These are phyloP conservation scores for Amphipyra berbera DNA, from an alignment of 2,888 invertebrate species.

Conservation along the genomic window DNA sequence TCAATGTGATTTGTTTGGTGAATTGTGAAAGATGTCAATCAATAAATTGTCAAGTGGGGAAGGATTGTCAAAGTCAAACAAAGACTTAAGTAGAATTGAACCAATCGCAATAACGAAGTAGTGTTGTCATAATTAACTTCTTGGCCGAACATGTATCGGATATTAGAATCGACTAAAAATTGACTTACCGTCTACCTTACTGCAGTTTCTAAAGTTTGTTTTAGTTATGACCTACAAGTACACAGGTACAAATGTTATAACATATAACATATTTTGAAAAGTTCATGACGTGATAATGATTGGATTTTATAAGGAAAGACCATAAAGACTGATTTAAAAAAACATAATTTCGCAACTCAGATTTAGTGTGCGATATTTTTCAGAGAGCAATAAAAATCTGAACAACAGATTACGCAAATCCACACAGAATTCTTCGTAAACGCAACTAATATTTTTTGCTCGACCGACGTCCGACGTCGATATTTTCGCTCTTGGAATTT, in stretches of 20 bases:
- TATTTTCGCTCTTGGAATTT: slow-evolving; percentile 58
- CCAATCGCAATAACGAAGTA: slow-evolving; percentile 13
- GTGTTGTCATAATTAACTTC: slow-evolving; percentile 11
- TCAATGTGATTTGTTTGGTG: no score
- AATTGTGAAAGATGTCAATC: neutral
- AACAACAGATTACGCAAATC: neutral
- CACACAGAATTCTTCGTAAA: slow-evolving; percentile 34
- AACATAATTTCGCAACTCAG: no score
- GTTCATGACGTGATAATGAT: no score
- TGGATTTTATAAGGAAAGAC: no score
- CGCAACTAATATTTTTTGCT: slow-evolving; percentile 40
- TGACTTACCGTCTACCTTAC: neutral
- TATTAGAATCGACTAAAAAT: slow-evolving; percentile 22
- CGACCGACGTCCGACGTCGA: slow-evolving; percentile 65
- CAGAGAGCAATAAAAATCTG: no score
- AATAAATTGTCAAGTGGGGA: neutral
- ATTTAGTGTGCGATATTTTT: no score
- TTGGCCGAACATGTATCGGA: neutral
- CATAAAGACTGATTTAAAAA: no score
- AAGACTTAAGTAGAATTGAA: neutral
- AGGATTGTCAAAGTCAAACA: neutral
- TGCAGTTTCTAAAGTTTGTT: slow-evolving; percentile 21
- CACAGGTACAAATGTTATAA: no score
- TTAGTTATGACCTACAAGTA: no score
- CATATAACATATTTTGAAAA: no score